Base-by-base conservation (phyloP, 37 sponge, comb jelly and placozoan genomes). In the Chondrosia reniformis region DNA sequence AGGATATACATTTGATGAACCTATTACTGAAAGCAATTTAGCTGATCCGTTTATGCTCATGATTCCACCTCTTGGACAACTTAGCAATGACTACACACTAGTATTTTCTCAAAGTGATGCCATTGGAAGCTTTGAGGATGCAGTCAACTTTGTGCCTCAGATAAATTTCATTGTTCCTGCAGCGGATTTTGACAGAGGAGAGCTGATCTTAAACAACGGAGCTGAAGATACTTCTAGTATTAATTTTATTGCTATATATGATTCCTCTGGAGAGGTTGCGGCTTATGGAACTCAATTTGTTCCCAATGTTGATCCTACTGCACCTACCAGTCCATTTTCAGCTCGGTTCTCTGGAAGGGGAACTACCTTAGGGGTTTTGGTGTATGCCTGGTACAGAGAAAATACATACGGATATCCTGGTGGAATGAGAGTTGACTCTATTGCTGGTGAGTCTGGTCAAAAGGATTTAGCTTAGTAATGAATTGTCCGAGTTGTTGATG, bases 341-440 rank as follows among this genome's bases (percentile, higher is more conserved):
- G n/a, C n/a, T n/a, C n/a, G n/a, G n/a, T n/a, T n/a, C n/a, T n/a
- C n/a, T n/a, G n/a, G 7, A 24, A 31, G 40, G 3, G 72, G 72
- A 38, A 44, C 6, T 0, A 69, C 36, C 4, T 22, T 69, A 12
- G 43, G 42, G 36, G 43, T 40, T 0, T 17, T 8, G 19, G 44
- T 69, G 2, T 69, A 69, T 40, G 72, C 7, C 10, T 69, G 36
- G 37, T 21, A 39, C 9, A 37, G 24, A 2, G 25, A 39, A 25
- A 69, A 69, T 44, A 38, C 9, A 4, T 69, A 69, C 12, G 72
- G 72, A 1, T 69, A 13, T 13, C 24, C 41, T 2, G 72, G 40
- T 69, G 72, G 72, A 3, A 38, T 40, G 43, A 39, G 22, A 21
- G 25, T 69, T 36, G 72, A 69, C 42, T 69, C 72, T 25, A 69